Percentiles rank a stretch among this genome's conserved stretches.
phyloP scores from a whole-genome alignment of 1,140 invertebrate genomes.

The Prorops nasuta region DNA sequence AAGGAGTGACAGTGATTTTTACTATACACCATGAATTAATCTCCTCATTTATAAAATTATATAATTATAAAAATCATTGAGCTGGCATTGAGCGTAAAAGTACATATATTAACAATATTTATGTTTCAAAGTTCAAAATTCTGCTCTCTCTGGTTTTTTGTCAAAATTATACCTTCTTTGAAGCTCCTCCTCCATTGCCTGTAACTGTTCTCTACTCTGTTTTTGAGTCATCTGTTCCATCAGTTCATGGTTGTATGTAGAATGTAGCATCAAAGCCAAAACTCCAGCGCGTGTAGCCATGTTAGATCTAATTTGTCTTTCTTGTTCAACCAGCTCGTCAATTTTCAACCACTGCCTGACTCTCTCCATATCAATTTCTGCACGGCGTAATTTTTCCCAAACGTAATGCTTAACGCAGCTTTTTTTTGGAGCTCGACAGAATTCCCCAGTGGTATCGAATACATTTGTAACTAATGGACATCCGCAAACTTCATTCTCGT shows the following conservation, averaged over 20 bases:
- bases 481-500: conserved; percentile 83
- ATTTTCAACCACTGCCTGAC: conserved; percentile 87
- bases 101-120: too few relatives aligned
- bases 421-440: conserved; percentile 87
- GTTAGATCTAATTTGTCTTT: conserved; percentile 80
- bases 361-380: conserved; percentile 79
- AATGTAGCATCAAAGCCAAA: conserved; percentile 89
- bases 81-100: too few relatives aligned
- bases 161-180: conserved; percentile 43
- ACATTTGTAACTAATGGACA: conserved; percentile 84
- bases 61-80: too few relatives aligned
- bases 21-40: too few relatives aligned
- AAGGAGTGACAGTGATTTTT: too few relatives aligned
- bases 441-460: conserved; percentile 76
- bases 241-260: conserved; percentile 90
- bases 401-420: conserved; percentile 88
- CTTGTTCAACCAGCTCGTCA: conserved; percentile 94
- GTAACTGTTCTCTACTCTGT: conserved; percentile 48
- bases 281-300: conserved; percentile 90
- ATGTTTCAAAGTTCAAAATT: too few relatives aligned
- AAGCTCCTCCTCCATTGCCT: conserved; percentile 52
- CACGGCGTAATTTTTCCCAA: conserved; percentile 92
- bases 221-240: conserved; percentile 68
- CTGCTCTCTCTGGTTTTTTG: conserved; percentile 26
- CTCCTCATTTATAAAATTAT: too few relatives aligned